Conservation (phyloP, 2,888 invertebrate species). For the Autographa gamma region DNA sequence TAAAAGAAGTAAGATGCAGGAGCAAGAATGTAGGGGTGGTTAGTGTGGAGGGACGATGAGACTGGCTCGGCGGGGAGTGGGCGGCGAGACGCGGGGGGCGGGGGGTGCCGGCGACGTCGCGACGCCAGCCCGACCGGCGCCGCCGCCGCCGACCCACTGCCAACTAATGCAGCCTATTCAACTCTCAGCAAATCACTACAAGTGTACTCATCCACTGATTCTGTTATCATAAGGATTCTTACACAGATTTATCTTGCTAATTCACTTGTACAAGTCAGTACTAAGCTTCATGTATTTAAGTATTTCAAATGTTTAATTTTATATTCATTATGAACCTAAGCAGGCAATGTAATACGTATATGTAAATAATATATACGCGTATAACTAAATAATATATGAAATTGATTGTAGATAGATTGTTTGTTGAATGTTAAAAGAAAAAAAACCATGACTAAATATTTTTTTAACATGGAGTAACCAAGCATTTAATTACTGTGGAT, state of each 20-base stretch:
- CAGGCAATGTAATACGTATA: background rate
- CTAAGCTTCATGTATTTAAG: background rate
- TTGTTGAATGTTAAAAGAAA: no score
- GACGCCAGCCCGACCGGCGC: conserved; percentile 87
- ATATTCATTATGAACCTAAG: background rate
- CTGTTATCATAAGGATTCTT: conserved; percentile 54
- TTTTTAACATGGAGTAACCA: no score
- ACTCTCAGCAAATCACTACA: conserved; percentile 52
- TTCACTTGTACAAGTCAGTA: background rate
- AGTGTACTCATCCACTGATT: conserved; percentile 48
- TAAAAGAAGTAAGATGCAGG: conserved; percentile 37
- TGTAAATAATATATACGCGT: no score
- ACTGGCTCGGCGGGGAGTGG: conserved; percentile 55
- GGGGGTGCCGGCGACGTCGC: conserved; percentile 78
- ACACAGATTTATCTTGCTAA: conserved; percentile 14
- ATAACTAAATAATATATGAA: background rate
- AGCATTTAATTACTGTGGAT: background rate
- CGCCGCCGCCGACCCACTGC: conserved; percentile 65
- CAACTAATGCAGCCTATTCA: conserved; percentile 65
- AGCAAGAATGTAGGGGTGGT: conserved; percentile 47
- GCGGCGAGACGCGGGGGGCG: conserved; percentile 55
- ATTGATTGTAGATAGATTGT: no score
- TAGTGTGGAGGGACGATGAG: conserved; percentile 59
- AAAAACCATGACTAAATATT: no score
- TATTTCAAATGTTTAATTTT: background rate